A percentile compares a stretch with the other conserved stretches of the same genome.
Conservation (phyloP, 2,797 vertebrate species). For the Myiotriccus ornatus region DNA sequence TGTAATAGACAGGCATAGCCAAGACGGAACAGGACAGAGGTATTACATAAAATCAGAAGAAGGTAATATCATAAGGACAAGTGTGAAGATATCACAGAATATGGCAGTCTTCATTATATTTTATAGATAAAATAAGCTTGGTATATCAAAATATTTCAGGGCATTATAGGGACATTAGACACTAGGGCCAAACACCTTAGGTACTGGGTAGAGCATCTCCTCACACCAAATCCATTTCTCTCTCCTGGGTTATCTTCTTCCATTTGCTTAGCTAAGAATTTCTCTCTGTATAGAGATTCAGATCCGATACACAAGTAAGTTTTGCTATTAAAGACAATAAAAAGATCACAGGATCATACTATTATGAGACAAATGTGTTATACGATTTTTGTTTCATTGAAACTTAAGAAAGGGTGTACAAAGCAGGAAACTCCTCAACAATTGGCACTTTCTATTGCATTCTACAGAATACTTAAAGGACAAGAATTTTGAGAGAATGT, state of each 20-base stretch:
- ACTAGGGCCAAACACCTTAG: constrained; percentile 54
- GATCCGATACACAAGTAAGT: constrained; percentile 49
- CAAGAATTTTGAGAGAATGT: not conserved
- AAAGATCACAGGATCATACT: constrained; percentile 51
- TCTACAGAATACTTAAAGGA: not conserved
- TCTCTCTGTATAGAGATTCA: constrained; percentile 63
- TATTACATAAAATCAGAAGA: not conserved
- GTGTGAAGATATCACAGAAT: not conserved
- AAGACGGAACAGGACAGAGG: not conserved
- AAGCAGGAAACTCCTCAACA: not conserved
- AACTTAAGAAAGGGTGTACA: not conserved
- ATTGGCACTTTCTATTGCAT: not conserved
- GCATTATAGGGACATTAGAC: constrained; percentile 33
- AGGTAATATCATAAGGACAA: not conserved
- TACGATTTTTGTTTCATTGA: not conserved
- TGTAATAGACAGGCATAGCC: not conserved
- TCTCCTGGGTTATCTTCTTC: constrained; percentile 53
- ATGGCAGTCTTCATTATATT: not conserved
- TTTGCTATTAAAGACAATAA: constrained; percentile 57
- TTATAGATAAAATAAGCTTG: not conserved
- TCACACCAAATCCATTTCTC: constrained; percentile 62
- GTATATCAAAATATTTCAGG: constrained; percentile 16
- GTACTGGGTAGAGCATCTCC: constrained; percentile 56
- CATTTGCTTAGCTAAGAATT: constrained; percentile 64
- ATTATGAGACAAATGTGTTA: not conserved